phyloP scores from a whole-genome alignment of 2,113 vertebrate species.

The Enhydra lutris region DNA sequence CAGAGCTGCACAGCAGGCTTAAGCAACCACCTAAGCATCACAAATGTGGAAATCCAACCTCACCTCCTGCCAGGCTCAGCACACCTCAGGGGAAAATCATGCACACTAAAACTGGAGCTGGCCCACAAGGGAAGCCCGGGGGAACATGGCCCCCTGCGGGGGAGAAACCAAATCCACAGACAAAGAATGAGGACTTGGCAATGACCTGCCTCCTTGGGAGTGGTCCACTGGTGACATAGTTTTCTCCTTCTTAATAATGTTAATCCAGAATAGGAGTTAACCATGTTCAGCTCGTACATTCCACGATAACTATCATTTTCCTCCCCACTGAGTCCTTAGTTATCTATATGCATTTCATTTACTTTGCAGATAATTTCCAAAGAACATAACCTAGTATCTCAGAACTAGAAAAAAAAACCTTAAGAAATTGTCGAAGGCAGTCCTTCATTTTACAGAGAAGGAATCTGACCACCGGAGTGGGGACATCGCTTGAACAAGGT shows the following conservation, averaged over 20 bases:
- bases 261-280: conserved; percentile 33
- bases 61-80: conserved; percentile 2
- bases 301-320: neutral
- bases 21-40: neutral
- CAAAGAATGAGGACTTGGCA: conserved; percentile 48
- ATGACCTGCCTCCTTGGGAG: conserved; percentile 43
- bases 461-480: neutral
- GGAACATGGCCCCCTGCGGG: neutral
- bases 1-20: neutral
- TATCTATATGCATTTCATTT: neutral
- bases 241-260: conserved; percentile 47
- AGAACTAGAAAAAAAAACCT: neutral
- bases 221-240: neutral
- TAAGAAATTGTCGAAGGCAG: neutral
- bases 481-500: neutral
- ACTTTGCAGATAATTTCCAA: neutral
- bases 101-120: conserved; percentile 25
- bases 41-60: neutral
- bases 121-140: conserved; percentile 37
- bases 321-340: neutral
- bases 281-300: neutral
- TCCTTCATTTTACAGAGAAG: neutral
- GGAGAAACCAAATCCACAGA: conserved; percentile 26
- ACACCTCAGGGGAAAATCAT: conserved; percentile 52
- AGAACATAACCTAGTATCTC: neutral